Percentiles rank a stretch among this genome's conserved stretches.
Evolutionary conservation across 2,797 vertebrate species (phyloP).

Genomic region (Sebastes elongatus): DNA sequence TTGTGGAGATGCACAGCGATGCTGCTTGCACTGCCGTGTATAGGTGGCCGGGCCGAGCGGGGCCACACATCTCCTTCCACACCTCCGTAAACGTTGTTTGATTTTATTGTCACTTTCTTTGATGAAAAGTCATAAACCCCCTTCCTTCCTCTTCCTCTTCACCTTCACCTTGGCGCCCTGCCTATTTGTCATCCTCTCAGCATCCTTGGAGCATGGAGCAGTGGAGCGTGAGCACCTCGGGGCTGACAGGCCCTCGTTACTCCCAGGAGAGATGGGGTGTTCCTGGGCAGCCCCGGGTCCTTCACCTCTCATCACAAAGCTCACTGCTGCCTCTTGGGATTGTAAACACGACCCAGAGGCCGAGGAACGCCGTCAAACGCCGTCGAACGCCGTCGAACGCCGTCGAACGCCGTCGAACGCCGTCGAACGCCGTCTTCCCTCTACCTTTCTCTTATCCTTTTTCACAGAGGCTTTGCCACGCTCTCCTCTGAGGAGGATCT

Average conservation of each 20-base stretch:
- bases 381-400: background rate
- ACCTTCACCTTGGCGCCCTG: background rate
- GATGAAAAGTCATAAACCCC: slow-evolving; percentile 46
- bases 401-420: background rate
- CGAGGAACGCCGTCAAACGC: background rate
- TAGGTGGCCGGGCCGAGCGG: background rate
- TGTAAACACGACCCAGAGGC: background rate
- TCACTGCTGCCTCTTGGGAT: slow-evolving; percentile 13
- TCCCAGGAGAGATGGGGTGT: slow-evolving; percentile 34
- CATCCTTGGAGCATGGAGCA: slow-evolving; percentile 24
- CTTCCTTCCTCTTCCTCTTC: background rate
- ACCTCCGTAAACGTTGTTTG: background rate
- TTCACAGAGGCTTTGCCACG: slow-evolving; percentile 69
- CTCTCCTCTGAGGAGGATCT: slow-evolving; percentile 6
- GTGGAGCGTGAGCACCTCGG: slow-evolving; percentile 25
- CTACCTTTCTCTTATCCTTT: slow-evolving; percentile 32
- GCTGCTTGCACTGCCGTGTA: background rate
- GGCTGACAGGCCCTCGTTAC: slow-evolving; percentile 43
- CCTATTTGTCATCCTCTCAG: slow-evolving; percentile 21
- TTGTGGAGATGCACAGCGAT: background rate
- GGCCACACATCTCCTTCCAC: background rate
- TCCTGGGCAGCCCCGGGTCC: slow-evolving; percentile 8
- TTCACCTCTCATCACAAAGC: slow-evolving; percentile 22
- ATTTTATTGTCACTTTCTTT: slow-evolving; percentile 55
- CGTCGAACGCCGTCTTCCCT: background rate